phyloP scores from a whole-genome alignment of 2,113 vertebrate genomes.

The Aptenodytes patagonicus region DNA sequence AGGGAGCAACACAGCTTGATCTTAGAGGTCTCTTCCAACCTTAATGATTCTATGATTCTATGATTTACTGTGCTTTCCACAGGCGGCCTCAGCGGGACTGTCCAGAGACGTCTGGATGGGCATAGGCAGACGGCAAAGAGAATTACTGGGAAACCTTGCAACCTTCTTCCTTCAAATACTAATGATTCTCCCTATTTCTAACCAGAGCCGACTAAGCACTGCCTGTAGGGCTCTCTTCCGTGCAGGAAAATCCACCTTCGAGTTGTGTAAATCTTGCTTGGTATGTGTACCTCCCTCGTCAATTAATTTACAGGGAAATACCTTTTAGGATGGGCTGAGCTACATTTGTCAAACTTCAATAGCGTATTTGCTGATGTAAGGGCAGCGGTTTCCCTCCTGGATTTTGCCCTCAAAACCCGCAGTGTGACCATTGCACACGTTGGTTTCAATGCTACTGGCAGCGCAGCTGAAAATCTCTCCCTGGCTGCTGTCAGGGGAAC shows the following conservation, averaged over 20 bases:
- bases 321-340: neutral
- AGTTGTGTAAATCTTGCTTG: neutral
- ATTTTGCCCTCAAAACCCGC: neutral
- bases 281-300: neutral
- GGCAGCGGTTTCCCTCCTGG: neutral
- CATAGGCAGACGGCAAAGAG: neutral
- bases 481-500: neutral
- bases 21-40: too few species aligned
- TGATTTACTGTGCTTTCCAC: neutral
- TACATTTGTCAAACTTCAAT: neutral
- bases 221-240: neutral
- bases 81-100: too few species aligned
- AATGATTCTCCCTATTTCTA: neutral
- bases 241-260: neutral
- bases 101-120: neutral
- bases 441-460: neutral
- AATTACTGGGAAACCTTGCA: neutral
- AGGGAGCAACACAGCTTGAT: too few species aligned
- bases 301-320: neutral
- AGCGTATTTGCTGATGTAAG: neutral
- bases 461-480: neutral
- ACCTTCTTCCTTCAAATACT: neutral
- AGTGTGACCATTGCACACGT: rapidly evolving
- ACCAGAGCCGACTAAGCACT: neutral
- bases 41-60: too few species aligned